Conservation (phyloP, 2,113 vertebrate genomes). For the Uria aalge region DNA sequence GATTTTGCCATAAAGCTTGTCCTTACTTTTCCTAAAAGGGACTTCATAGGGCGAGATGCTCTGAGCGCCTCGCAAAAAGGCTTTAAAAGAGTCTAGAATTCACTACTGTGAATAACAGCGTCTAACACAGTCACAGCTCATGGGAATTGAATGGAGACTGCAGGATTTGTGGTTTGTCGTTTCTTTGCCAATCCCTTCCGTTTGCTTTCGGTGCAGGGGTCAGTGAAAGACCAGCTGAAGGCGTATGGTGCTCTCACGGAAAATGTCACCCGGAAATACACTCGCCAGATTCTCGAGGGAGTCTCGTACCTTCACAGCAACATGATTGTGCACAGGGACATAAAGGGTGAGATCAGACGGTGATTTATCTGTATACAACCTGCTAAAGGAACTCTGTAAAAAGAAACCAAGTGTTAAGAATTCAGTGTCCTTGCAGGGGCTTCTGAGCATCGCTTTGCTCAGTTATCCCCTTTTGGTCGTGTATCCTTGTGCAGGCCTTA, state of each 20-base stretch:
- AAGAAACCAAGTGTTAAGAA: background rate
- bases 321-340: conserved; percentile 98
- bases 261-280: conserved; percentile 94
- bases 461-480: background rate
- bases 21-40: background rate
- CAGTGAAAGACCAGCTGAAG: conserved; percentile 95
- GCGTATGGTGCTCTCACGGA: conserved; percentile 93
- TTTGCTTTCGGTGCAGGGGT: conserved; percentile 77
- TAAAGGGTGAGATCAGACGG: conserved; percentile 82
- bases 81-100: background rate
- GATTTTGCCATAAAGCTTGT: background rate
- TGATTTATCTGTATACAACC: fast-evolving
- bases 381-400: background rate
- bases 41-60: background rate
- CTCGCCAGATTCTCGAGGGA: conserved; percentile 93
- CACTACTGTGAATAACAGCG: background rate
- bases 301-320: conserved; percentile 97
- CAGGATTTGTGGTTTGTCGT: background rate
- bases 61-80: background rate
- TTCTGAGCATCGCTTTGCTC: background rate
- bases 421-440: background rate
- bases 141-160: background rate
- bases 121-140: background rate
- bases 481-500: background rate
- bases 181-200: background rate